Conservation (phyloP, 2,888 invertebrate species). For the Synanthedon vespiformis region DNA sequence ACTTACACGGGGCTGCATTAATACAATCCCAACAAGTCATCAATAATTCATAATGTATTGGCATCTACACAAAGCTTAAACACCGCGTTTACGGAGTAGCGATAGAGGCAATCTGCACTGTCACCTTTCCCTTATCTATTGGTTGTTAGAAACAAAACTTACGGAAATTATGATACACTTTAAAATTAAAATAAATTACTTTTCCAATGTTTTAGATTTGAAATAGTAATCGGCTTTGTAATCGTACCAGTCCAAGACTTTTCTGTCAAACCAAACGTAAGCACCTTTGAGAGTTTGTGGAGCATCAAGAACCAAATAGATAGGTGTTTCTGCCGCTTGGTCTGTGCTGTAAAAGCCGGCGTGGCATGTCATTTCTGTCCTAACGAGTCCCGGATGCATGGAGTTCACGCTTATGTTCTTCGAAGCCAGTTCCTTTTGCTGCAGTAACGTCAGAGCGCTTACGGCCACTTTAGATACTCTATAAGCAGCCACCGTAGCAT, state of each 20-base stretch:
- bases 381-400: constrained; percentile 80
- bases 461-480: constrained; percentile 79
- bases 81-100: background rate
- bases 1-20: constrained; percentile 6
- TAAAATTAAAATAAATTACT: background rate
- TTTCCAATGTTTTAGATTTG: constrained; percentile 19
- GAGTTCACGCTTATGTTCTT: constrained; percentile 72
- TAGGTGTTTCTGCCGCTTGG: constrained; percentile 66
- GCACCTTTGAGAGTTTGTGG: constrained; percentile 68
- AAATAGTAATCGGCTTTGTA: constrained; percentile 37
- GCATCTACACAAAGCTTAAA: background rate
- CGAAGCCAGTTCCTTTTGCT: constrained; percentile 70
- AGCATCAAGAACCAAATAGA: constrained; percentile 66
- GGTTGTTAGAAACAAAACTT: background rate
- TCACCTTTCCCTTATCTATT: no score
- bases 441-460: constrained; percentile 74
- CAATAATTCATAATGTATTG: constrained; percentile 4
- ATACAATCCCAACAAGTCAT: background rate
- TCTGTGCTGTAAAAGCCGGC: constrained; percentile 70
- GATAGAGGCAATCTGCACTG: background rate
- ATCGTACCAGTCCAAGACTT: constrained; percentile 69
- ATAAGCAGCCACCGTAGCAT: constrained; percentile 73
- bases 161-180: no score
- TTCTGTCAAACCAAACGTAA: constrained; percentile 74
- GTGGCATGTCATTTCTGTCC: constrained; percentile 79